A percentile compares a stretch with the other conserved stretches of the same genome.
Evolutionary conservation across 1,140 invertebrate genomes (phyloP).

Genomic region (Homarus americanus): DNA sequence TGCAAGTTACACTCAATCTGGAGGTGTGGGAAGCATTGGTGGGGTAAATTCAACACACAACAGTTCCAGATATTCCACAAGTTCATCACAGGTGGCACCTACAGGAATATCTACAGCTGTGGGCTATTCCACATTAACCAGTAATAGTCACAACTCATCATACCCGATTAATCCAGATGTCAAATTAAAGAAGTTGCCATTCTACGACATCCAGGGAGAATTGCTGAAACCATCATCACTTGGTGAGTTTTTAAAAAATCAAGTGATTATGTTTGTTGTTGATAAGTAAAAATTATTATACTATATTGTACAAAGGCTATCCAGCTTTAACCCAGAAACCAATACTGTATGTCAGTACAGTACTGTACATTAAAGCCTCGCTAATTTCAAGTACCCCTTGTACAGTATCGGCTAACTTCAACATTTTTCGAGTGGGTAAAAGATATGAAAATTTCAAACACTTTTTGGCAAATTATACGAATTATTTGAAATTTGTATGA

Average conservation of each 20-base stretch:
- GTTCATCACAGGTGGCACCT: slow-evolving; percentile 31
- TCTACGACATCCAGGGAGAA: slow-evolving; percentile 93
- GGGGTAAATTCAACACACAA: slow-evolving; percentile 56
- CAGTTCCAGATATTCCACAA: slow-evolving; percentile 40
- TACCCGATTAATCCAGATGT: slow-evolving; percentile 93
- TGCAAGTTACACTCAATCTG: slow-evolving; percentile 51
- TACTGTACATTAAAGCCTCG: too few species aligned
- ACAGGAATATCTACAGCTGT: slow-evolving; percentile 36
- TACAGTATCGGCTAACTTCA: too few species aligned
- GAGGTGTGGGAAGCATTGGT: slow-evolving; percentile 48
- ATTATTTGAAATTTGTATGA: too few species aligned
- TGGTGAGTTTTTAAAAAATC: slow-evolving; percentile 78
- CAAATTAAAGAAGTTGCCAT: slow-evolving; percentile 92
- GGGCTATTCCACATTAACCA: slow-evolving; percentile 50
- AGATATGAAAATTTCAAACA: too few species aligned
- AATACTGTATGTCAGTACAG: too few species aligned
- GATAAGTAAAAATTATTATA: too few species aligned
- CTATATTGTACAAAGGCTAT: too few species aligned
- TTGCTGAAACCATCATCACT: slow-evolving; percentile 93
- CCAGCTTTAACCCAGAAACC: too few species aligned
- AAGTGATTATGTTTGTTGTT: too few species aligned
- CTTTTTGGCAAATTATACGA: too few species aligned
- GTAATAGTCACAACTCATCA: slow-evolving; percentile 65
- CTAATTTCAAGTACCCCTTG: too few species aligned
- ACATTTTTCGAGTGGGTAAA: too few species aligned